Evolutionary conservation across 2,113 vertebrate species (phyloP), one percentile per base, ranked within the genome.

Genomic region (Pseudonaja textilis): DNA sequence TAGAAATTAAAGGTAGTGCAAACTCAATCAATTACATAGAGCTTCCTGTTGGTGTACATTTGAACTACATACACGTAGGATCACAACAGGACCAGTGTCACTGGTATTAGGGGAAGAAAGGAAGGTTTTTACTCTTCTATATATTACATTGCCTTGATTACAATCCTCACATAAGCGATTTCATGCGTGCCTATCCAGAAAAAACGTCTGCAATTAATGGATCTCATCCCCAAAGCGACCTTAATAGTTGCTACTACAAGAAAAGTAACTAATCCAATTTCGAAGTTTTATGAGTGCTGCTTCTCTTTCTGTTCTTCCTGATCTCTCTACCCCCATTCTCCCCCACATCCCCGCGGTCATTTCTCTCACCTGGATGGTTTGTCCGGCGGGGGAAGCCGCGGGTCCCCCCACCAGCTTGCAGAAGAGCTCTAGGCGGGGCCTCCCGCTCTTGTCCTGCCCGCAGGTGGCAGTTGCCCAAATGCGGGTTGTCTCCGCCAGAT

Each of bases 391-490:
- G 52, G 96, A 97, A 10, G 94, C 91, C 1, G 96, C 97, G 1
- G 98, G 98, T 3, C 99, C 99, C 92, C 99, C 99, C 23, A 98
- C 99, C 93, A 99, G 97, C 92, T 98, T 99, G 97, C 99, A 99
- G 96, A 98, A 99, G 55, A 99, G 98, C 94, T 99, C 98, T 4
- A 94, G 91, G 87, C 94, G 93, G 34, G 98, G 96, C 74, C 87
- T 94, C 57, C 96, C 97, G 5, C 54, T 87, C 45, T 96, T 98
- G 92, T 97, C 98, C 96, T 99, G 97, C 0, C 99, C 99, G 97
- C 99, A 99, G 95, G 99, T 99, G 94, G 98, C 99, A 0, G 98
- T 98, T 5, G 98, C 98, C 92, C 97, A 97, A 93, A 99, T 98
- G 57, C 69, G 85, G 12, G 98, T 97, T 0, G 97, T 96, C 52